A percentile compares a stretch with the other conserved stretches of the same genome.
Evolutionary conservation across 1,140 invertebrate genomes (phyloP).

Genomic region (Procambarus virginalis): DNA sequence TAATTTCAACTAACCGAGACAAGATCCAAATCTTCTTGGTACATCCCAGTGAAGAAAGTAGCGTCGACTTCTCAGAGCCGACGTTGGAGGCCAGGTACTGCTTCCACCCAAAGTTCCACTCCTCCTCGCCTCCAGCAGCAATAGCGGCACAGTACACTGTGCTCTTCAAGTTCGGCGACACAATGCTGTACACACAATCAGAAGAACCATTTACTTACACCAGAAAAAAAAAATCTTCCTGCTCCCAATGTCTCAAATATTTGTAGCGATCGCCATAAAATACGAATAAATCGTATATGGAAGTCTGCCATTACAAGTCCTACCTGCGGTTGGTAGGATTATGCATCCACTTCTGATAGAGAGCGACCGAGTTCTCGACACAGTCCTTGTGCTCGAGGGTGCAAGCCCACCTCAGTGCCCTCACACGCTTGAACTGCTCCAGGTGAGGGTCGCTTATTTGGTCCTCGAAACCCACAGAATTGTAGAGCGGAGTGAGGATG

Average conservation of each 20-base stretch:
- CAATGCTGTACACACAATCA: conserved; percentile 16
- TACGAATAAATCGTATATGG: too few relatives aligned
- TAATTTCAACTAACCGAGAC: conserved; percentile 73
- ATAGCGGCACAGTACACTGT: conserved; percentile 76
- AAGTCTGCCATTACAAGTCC: not conserved
- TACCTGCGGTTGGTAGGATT: not conserved
- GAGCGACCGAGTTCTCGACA: conserved; percentile 37
- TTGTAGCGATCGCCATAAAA: too few relatives aligned
- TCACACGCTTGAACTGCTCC: conserved; percentile 60
- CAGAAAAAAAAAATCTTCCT: too few relatives aligned
- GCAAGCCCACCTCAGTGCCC: conserved; percentile 64
- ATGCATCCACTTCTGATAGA: conserved; percentile 72
- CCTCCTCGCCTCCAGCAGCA: conserved; percentile 73
- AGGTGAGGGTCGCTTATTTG: conserved; percentile 63
- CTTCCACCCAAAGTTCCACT: conserved; percentile 75
- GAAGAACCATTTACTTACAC: not conserved
- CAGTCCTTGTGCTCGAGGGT: conserved; percentile 58
- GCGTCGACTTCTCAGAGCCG: conserved; percentile 78
- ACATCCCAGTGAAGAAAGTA: conserved; percentile 83
- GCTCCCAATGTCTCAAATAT: too few relatives aligned
- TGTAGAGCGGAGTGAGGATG: conserved; percentile 65
- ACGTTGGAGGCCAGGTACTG: conserved; percentile 73
- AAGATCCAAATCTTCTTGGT: conserved; percentile 74
- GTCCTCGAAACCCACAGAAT: conserved; percentile 65
- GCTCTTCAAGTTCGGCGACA: conserved; percentile 74